These are phyloP conservation scores for Pharmacophagus antenor DNA, from an alignment of 2,888 invertebrate species.

Conservation along the genomic window DNA sequence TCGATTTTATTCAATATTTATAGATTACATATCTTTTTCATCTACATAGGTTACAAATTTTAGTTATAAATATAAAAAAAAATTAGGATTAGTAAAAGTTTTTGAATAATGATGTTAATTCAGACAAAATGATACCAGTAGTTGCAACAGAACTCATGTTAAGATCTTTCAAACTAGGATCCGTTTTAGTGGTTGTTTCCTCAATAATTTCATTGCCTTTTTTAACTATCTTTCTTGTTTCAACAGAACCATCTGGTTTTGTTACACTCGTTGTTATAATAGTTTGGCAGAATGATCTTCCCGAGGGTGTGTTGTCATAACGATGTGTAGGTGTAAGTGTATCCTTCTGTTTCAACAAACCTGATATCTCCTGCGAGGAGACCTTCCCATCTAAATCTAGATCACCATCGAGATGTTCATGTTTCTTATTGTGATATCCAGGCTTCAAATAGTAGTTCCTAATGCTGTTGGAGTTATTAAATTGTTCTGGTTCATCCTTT, in stretches of 20 bases:
- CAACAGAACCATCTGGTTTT: conserved; percentile 67
- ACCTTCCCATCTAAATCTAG: conserved; percentile 70
- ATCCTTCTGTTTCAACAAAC: conserved; percentile 59
- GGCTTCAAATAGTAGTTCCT: conserved; percentile 72
- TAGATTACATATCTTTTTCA: too few species aligned
- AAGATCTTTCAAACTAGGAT: conserved; percentile 38
- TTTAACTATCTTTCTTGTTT: conserved; percentile 67
- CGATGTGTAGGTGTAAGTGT: conserved; percentile 46
- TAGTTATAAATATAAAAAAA: too few species aligned
- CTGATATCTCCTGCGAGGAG: conserved; percentile 68
- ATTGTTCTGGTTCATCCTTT: conserved; percentile 41
- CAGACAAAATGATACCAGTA: conserved; percentile 53
- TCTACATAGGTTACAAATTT: too few species aligned
- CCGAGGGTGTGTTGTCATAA: conserved; percentile 32
- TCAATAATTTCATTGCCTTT: conserved; percentile 67
- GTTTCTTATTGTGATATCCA: conserved; percentile 53
- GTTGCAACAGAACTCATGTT: conserved; percentile 49
- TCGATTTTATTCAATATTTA: too few species aligned
- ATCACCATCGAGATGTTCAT: conserved; percentile 52
- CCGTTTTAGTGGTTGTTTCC: conserved; percentile 54
- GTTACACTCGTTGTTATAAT: conserved; percentile 70
- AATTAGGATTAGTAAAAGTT: conserved; percentile 52
- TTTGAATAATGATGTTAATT: conserved; percentile 60
- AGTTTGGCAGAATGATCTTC: conserved; percentile 64
- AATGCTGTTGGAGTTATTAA: conserved; percentile 50